These are phyloP conservation scores for Dione juno DNA, from an alignment of 2,888 invertebrate genomes.

Conservation along the genomic window DNA sequence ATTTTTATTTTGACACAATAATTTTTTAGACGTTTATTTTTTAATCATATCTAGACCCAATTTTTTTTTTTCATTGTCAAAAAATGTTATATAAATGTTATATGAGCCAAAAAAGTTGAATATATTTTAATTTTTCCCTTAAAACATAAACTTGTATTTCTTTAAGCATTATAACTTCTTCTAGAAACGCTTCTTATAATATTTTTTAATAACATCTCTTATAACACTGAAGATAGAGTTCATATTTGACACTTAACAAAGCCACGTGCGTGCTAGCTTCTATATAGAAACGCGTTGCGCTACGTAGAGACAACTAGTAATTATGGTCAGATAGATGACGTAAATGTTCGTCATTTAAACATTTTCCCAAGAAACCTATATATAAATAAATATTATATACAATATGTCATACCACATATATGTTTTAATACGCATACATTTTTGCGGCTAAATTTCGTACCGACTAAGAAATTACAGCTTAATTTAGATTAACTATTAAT, in stretches of 20 bases:
- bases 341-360: conserved; percentile 32
- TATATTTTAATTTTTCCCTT: neutral
- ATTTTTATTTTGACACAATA: too few species aligned
- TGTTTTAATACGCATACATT: neutral
- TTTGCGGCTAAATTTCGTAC: neutral
- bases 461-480: neutral
- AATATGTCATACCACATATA: neutral
- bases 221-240: neutral
- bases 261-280: conserved; percentile 24
- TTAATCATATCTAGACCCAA: neutral
- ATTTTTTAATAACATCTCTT: conserved; percentile 9
- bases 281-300: conserved; percentile 17
- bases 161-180: conserved; percentile 10
- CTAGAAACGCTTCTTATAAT: neutral
- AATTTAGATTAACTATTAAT: neutral
- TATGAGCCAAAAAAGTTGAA: neutral
- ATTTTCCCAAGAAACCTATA: conserved; percentile 35
- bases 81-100: neutral
- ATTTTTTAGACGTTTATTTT: neutral
- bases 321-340: conserved; percentile 37
- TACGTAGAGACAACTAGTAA: conserved; percentile 28
- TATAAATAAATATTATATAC: conserved; percentile 22
- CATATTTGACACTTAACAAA: neutral
- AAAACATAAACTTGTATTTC: conserved; percentile 1
- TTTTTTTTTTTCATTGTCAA: neutral